Evolutionary conservation across 2,797 vertebrate genomes (phyloP).

Genomic region (Hylomyscus alleni): DNA sequence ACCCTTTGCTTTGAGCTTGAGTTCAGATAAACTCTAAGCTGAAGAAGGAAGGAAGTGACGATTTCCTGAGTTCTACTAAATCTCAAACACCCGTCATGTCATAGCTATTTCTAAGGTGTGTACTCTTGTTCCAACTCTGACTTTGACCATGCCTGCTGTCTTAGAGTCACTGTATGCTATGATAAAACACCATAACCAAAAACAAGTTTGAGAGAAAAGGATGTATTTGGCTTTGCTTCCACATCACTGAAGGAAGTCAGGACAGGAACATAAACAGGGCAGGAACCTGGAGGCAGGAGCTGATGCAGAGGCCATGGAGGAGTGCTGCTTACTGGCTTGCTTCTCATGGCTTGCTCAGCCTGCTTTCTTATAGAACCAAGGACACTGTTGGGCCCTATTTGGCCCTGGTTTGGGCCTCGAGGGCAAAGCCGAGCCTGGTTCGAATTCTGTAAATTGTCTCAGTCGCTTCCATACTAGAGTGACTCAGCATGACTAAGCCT

Average conservation of each 20-base stretch:
- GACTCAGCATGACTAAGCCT: too few relatives aligned
- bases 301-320: neutral
- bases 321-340: neutral
- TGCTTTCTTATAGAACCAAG: neutral
- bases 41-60: neutral
- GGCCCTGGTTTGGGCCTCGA: too few relatives aligned
- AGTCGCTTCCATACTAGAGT: too few relatives aligned
- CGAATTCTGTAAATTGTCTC: too few relatives aligned
- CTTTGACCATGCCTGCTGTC: neutral
- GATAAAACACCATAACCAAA: neutral
- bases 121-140: neutral
- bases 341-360: neutral
- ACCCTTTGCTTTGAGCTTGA: constrained; percentile 26
- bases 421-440: too few relatives aligned
- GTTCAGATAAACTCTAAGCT: constrained; percentile 47
- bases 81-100: neutral
- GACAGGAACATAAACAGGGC: neutral
- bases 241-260: neutral
- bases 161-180: neutral
- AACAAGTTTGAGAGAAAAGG: neutral
- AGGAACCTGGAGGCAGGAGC: neutral
- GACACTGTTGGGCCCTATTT: too few relatives aligned
- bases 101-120: neutral
- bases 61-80: neutral
- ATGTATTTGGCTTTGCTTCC: neutral